Evolutionary conservation across 2,797 vertebrate species (phyloP).

Genomic region (Gymnopithys bicolor): DNA sequence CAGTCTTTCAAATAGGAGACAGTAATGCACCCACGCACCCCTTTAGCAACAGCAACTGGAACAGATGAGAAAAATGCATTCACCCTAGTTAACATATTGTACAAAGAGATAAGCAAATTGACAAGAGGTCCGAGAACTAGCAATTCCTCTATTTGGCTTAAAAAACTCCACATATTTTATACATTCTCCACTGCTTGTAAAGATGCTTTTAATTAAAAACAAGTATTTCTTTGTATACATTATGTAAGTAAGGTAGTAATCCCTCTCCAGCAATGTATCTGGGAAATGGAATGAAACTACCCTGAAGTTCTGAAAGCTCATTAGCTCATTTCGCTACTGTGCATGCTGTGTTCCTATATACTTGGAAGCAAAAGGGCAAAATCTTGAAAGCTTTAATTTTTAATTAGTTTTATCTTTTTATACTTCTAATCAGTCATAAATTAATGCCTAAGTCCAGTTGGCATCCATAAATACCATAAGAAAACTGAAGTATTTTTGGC

Average conservation of each 20-base stretch:
- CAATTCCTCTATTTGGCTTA: neutral
- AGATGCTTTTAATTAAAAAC: neutral
- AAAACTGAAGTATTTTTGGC: neutral
- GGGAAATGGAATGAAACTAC: neutral
- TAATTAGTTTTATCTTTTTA: neutral
- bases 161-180: neutral
- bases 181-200: neutral
- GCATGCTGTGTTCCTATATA: neutral
- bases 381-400: neutral
- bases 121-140: neutral
- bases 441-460: neutral
- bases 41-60: neutral
- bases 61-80: neutral
- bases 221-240: neutral
- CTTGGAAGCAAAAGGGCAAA: neutral
- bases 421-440: neutral
- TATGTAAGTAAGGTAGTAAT: neutral
- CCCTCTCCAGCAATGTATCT: neutral
- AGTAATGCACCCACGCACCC: neutral
- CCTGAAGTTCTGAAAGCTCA: neutral
- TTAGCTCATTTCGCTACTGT: neutral
- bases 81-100: neutral
- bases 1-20: neutral
- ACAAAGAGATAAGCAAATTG: neutral
- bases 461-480: neutral